These are phyloP conservation scores for Coboldia fuscipes DNA, from an alignment of 1,140 invertebrate genomes.

Conservation along the genomic window DNA sequence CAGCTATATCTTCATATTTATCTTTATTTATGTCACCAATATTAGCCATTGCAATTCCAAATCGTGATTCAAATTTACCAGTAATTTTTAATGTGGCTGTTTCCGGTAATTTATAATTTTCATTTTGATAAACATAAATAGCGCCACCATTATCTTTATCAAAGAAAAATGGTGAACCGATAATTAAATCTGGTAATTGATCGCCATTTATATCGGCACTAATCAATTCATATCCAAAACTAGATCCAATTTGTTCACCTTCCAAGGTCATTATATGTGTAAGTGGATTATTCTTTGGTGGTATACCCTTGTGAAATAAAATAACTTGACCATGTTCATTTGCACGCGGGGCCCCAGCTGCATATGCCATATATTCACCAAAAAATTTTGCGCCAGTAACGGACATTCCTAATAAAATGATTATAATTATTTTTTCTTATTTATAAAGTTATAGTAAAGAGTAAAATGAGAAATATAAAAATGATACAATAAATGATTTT, in stretches of 20 bases:
- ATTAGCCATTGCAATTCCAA: conserved; percentile 67
- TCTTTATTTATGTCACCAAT: conserved; percentile 84
- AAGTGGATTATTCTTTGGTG: conserved; percentile 20
- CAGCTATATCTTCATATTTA: conserved; percentile 67
- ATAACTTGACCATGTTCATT: conserved; percentile 71
- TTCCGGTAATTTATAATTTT: conserved; percentile 24
- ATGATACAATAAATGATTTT: conserved; percentile 1
- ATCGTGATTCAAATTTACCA: conserved; percentile 54
- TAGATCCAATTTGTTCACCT: conserved; percentile 72
- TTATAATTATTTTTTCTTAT: conserved; percentile 1
- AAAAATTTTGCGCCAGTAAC: conserved; percentile 66
- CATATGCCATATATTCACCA: conserved; percentile 39
- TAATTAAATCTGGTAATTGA: conserved; percentile 67
- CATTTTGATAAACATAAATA: conserved; percentile 70
- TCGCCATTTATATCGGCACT: conserved; percentile 74
- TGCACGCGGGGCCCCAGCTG: conserved; percentile 66
- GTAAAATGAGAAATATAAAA: neutral
- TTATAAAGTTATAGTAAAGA: neutral
- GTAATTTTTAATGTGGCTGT: conserved; percentile 38
- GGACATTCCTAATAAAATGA: conserved; percentile 47
- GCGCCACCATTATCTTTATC: conserved; percentile 59
- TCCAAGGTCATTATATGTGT: conserved; percentile 40
- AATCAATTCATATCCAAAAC: conserved; percentile 72
- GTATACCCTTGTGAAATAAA: conserved; percentile 54
- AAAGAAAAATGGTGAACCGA: conserved; percentile 85